phyloP scores from a whole-genome alignment of 2,113 vertebrate genomes.

The Emberiza fucata region DNA sequence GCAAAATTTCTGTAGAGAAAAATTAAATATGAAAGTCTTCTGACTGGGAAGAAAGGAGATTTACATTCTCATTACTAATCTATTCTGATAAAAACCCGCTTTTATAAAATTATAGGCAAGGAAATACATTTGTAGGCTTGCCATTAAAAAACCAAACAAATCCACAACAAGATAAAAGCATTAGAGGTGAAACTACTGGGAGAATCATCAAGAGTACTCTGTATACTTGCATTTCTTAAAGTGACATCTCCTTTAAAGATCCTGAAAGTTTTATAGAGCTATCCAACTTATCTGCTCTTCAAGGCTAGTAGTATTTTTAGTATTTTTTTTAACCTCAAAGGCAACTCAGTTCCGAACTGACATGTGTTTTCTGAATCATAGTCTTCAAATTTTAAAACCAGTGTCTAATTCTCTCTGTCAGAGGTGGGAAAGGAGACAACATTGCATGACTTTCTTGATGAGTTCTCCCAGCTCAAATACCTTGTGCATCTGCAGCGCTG shows the following conservation, averaged over 20 bases:
- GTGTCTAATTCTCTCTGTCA: background rate
- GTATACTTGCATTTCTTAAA: background rate
- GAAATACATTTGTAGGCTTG: background rate
- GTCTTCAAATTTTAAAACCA: background rate
- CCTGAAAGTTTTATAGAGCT: background rate
- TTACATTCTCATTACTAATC: slow-evolving; percentile 27
- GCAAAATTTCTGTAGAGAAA: slow-evolving; percentile 38
- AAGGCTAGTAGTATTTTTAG: background rate
- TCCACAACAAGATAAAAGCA: background rate
- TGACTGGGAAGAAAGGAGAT: background rate
- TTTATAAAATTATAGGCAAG: background rate
- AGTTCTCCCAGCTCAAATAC: background rate
- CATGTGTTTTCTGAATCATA: background rate
- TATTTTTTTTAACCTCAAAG: background rate
- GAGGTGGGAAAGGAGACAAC: background rate
- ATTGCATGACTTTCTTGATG: background rate
- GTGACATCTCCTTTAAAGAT: background rate
- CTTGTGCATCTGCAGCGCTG: background rate
- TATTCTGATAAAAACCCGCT: background rate
- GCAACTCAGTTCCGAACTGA: background rate
- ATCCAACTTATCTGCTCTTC: background rate
- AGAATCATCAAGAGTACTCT: background rate
- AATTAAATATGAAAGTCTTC: slow-evolving; percentile 41
- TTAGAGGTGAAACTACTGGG: background rate
- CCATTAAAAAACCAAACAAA: background rate